phyloP scores from a whole-genome alignment of 2,888 invertebrate genomes.

The Drosophila melanosoma region DNA sequence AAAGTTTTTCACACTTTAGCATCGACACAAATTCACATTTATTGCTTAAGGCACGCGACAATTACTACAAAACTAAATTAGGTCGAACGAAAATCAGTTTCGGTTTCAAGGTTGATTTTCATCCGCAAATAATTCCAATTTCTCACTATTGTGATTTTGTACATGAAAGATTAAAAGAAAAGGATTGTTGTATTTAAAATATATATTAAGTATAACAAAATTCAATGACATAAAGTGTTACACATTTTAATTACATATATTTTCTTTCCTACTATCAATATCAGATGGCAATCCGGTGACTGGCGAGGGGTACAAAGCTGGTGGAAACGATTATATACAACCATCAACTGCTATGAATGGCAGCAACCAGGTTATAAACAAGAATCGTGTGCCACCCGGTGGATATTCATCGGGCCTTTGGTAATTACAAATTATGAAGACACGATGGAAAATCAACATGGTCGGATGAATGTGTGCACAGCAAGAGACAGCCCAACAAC shows the following conservation, averaged over 20 bases:
- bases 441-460: slow-evolving; percentile 26
- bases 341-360: slow-evolving; percentile 80
- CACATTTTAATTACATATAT: neutral
- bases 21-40: neutral
- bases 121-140: neutral
- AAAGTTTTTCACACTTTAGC: neutral
- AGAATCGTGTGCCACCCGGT: slow-evolving; percentile 85
- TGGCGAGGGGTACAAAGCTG: slow-evolving; percentile 86
- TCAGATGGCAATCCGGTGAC: slow-evolving; percentile 87
- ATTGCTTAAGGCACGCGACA: slow-evolving; percentile 8
- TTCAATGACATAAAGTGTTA: neutral
- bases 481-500: slow-evolving; percentile 34
- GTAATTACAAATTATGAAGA: slow-evolving; percentile 75
- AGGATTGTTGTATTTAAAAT: neutral
- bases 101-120: neutral
- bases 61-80: neutral
- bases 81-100: neutral
- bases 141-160: neutral
- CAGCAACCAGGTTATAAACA: slow-evolving; percentile 84
- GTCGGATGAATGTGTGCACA: slow-evolving; percentile 27
- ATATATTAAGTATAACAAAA: neutral
- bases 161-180: neutral
- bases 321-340: slow-evolving; percentile 81
- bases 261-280: neutral
- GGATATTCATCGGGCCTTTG: slow-evolving; percentile 85